Conservation (phyloP, 2,888 invertebrate species). For the Pegoplata infirma region DNA sequence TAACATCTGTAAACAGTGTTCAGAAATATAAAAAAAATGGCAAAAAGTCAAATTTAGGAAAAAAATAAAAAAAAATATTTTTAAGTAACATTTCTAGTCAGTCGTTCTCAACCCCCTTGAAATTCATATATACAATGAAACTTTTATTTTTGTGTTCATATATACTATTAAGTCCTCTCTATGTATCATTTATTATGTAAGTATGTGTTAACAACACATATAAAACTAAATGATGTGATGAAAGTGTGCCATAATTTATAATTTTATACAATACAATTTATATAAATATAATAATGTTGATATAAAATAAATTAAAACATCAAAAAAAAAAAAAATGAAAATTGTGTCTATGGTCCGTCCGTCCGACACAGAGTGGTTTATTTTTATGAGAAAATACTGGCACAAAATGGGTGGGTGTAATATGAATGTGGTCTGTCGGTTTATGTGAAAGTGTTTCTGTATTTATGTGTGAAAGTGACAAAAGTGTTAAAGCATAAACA, state of each 20-base stretch:
- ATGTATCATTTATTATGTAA: background rate
- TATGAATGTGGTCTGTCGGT: background rate
- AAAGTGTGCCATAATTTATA: slow-evolving; percentile 60
- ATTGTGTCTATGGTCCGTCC: background rate
- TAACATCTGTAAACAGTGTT: no score
- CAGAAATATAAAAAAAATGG: no score
- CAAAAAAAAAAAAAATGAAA: no score
- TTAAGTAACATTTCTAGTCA: no score
- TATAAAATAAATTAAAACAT: background rate
- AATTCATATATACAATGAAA: no score
- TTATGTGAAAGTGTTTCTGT: background rate
- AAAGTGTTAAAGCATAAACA: slow-evolving; percentile 27
- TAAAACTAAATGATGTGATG: slow-evolving; percentile 46
- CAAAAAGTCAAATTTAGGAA: no score
- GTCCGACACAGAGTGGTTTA: background rate
- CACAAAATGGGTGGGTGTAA: background rate
- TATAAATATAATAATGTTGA: slow-evolving; percentile 15
- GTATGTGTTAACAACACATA: background rate
- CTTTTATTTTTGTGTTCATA: no score
- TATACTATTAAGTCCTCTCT: background rate
- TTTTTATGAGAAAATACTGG: background rate
- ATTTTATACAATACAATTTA: slow-evolving; percentile 20
- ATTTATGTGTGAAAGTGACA: slow-evolving; percentile 27
- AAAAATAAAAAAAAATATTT: no score
- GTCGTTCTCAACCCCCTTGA: no score